Base-by-base conservation (phyloP, 1,140 invertebrate species). In the Cydia fagiglandana region DNA sequence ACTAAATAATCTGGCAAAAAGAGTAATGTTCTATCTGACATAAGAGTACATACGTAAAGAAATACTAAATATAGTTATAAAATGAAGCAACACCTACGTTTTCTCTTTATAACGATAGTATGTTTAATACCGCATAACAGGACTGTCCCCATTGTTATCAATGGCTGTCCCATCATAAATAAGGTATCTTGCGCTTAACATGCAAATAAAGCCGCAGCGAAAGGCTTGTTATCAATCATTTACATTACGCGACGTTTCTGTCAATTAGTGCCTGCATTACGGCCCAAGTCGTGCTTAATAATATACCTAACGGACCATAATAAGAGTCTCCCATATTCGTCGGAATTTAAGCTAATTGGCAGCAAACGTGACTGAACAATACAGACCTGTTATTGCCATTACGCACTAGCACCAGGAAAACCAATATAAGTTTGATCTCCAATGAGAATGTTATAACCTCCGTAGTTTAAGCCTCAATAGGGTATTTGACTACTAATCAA, bases 301-400 rank as follows among this genome's bases (percentile, higher is more conserved):
- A 86, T 82, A 82, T 75, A 80, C 74, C 78, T 74, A 70, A 70
- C 74, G 73, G 38, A 64, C 86, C 86, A 77, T 87, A 85, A 70
- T 89, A 88, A 24, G 86, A 86, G 74, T 38, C 74, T 47, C 73
- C 87, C 87, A 84, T 92, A 87, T 81, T 81, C 81, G 80, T 85
- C 73, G 82, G 87, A 90, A 90, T 90, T 88, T 86, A 88, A 91
- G 87, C 89, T 88, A 86, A 89, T 89, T 87, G 84, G 87, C 74
- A 64, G 76, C 75, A 66, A 78, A 83, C 82, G 79, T 81, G 86
- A 86, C 87, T 81, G 81, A 83, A 91, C 90, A 91, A 92, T 92
- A 83, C 84, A 73, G 77, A 73, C 9, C 17, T 24, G 17, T 24
- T 3, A 24, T 61, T 61, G 17, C 20, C 17, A 61, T 24, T 61